phyloP scores from a whole-genome alignment of 2,888 invertebrate genomes.

The Dinocampus coccinellae region DNA sequence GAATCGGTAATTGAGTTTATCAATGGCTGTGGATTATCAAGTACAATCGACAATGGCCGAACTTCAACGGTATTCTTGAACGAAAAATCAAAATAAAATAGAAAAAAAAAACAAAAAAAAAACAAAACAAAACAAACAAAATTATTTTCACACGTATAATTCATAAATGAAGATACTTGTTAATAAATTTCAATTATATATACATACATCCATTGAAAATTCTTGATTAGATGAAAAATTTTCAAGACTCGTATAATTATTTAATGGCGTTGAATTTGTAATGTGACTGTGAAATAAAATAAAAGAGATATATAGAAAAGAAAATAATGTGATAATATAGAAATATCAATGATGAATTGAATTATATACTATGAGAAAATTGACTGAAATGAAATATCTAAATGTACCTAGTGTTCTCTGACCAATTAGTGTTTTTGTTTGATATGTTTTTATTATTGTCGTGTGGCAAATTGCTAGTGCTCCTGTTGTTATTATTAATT shows the following conservation, averaged over 20 bases:
- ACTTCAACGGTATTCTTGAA: slow-evolving; percentile 43
- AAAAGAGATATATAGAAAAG: neutral
- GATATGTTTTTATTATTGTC: slow-evolving; percentile 47
- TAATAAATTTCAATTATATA: neutral
- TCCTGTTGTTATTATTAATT: slow-evolving; percentile 44
- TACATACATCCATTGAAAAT: neutral
- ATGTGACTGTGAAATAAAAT: neutral
- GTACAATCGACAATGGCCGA: slow-evolving; percentile 44
- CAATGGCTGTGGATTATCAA: slow-evolving; percentile 46
- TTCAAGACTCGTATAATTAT: neutral
- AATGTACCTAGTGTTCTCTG: slow-evolving; percentile 45
- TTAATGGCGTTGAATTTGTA: neutral
- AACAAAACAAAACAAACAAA: too few species aligned
- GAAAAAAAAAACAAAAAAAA: too few species aligned
- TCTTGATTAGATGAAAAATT: neutral
- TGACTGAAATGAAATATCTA: neutral
- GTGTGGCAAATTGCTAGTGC: slow-evolving; percentile 46
- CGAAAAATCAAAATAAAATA: neutral
- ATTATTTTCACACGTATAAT: too few species aligned
- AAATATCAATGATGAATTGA: neutral
- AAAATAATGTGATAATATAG: neutral
- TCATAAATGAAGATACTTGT: too few species aligned
- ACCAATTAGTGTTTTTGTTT: slow-evolving; percentile 44
- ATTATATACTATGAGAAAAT: neutral
- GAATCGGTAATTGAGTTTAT: slow-evolving; percentile 11